phyloP scores from a whole-genome alignment of 64 coral and sea anemone genomes.

The Montipora sp. region DNA sequence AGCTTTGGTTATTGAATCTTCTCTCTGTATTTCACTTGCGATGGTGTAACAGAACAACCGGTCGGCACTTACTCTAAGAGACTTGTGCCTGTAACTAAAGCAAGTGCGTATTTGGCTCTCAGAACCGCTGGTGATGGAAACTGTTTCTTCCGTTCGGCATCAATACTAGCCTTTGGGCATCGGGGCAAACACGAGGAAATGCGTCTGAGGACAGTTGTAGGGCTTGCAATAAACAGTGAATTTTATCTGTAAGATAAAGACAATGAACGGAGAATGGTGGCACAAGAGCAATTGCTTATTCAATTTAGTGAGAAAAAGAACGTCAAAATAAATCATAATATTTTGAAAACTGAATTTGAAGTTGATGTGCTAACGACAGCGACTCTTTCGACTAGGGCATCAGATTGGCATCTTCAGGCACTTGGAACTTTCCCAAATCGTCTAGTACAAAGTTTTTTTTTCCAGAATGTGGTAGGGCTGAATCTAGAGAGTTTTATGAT shows the following conservation, averaged over 20 bases:
- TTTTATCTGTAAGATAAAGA: background rate
- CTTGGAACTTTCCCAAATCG: background rate
- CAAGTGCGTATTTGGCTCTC: background rate
- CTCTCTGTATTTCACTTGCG: too few relatives aligned
- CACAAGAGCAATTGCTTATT: background rate
- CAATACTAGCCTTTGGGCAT: slow-evolving; percentile 31
- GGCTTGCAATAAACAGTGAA: slow-evolving; percentile 1
- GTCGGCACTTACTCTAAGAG: background rate
- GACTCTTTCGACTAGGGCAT: background rate
- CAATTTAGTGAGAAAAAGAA: background rate
- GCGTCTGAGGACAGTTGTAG: slow-evolving; percentile 5
- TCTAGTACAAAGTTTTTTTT: slow-evolving; percentile 52
- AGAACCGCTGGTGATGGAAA: slow-evolving; percentile 1
- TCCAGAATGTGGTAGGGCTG: slow-evolving; percentile 12
- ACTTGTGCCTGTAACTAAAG: background rate
- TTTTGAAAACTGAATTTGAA: background rate
- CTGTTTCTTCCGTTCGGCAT: slow-evolving; percentile 27
- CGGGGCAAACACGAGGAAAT: slow-evolving; percentile 9
- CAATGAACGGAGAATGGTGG: background rate
- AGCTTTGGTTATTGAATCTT: too few relatives aligned
- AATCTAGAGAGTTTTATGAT: slow-evolving; percentile 14
- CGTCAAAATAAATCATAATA: background rate
- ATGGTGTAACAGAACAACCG: too few relatives aligned
- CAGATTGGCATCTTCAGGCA: background rate
- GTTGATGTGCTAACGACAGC: background rate